Percentiles rank a stretch among this genome's conserved stretches.
phyloP scores from a whole-genome alignment of 1,140 invertebrate genomes.

The Agraylea sexmaculata region DNA sequence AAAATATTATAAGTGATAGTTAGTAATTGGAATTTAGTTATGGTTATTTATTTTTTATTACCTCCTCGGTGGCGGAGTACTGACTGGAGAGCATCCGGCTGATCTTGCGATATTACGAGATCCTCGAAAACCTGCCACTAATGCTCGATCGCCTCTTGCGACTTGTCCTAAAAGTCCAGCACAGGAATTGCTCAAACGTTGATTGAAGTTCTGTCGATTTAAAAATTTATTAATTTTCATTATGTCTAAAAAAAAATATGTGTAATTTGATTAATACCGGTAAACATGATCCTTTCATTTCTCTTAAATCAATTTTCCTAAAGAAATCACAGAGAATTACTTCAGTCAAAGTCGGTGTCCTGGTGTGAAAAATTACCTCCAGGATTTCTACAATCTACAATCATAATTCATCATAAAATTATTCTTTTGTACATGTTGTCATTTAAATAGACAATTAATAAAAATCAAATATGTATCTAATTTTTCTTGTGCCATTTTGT shows the following conservation, averaged over 20 bases:
- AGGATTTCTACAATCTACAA: conserved; percentile 64
- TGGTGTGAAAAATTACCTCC: conserved; percentile 65
- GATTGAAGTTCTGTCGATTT: conserved; percentile 37
- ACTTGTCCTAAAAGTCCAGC: conserved; percentile 32
- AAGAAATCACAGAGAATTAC: conserved; percentile 72
- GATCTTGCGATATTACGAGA: conserved; percentile 9
- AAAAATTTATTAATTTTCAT: too few species aligned
- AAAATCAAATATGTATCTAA: not conserved
- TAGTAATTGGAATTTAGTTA: not conserved
- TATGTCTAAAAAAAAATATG: conserved; percentile 9
- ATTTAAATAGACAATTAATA: conserved; percentile 4
- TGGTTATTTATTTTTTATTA: conserved; percentile 6
- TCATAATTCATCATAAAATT: not conserved
- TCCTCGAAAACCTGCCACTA: not conserved
- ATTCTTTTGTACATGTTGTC: not conserved
- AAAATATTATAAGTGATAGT: too few species aligned
- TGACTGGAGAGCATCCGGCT: conserved; percentile 23
- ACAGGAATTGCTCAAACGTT: conserved; percentile 34
- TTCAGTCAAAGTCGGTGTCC: conserved; percentile 62
- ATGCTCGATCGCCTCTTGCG: conserved; percentile 23
- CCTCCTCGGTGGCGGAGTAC: conserved; percentile 25
- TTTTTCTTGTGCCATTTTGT: too few species aligned
- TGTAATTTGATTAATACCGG: conserved; percentile 32
- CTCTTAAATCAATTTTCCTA: conserved; percentile 74
- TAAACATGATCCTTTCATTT: conserved; percentile 57